phyloP scores from a whole-genome alignment of 2,113 vertebrate genomes.

The Mobula birostris region DNA sequence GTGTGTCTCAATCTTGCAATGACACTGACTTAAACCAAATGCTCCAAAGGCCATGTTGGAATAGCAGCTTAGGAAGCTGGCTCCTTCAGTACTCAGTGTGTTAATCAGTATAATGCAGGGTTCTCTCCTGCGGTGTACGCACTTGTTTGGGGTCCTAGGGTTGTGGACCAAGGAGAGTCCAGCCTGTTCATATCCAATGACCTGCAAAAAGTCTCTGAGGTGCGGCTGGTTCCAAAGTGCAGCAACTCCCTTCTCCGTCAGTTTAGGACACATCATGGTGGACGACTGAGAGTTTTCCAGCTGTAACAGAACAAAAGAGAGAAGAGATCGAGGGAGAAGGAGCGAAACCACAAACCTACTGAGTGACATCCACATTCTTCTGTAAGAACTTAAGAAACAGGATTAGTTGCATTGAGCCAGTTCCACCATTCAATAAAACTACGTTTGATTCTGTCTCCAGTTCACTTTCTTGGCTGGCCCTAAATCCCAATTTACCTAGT shows the following conservation, averaged over 20 bases:
- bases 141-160: not conserved
- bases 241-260: constrained; percentile 7
- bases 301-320: not conserved
- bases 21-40: too few species aligned
- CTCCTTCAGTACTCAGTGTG: not conserved
- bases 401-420: too few species aligned
- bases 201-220: constrained; percentile 18
- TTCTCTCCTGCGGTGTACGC: not conserved
- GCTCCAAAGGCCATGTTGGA: too few species aligned
- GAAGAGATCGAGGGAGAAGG: not conserved
- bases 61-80: not conserved
- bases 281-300: not conserved
- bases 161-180: not conserved
- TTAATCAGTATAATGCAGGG: not conserved
- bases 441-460: too few species aligned
- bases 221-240: constrained; percentile 9
- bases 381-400: too few species aligned
- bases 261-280: not conserved
- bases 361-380: not conserved
- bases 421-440: too few species aligned
- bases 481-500: too few species aligned
- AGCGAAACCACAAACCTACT: not conserved
- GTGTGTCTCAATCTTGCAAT: not conserved
- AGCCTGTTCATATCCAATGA: constrained; percentile 23
- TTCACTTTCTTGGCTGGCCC: too few species aligned